Evolutionary conservation across 2,888 invertebrate species (phyloP).

Genomic region (Coelogynopora nodosa): DNA sequence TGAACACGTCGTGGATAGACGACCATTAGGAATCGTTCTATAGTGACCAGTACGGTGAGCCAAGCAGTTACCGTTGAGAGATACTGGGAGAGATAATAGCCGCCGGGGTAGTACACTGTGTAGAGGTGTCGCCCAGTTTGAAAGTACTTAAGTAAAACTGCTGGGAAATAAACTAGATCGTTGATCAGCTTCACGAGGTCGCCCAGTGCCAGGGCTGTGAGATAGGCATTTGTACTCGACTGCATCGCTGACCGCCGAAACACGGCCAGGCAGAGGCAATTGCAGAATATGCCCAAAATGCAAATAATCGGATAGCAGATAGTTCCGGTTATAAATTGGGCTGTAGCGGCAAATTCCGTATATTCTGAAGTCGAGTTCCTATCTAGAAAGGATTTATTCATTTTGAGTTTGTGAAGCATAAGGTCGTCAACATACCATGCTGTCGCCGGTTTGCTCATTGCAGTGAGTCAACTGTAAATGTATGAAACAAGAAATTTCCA

Average conservation of each 20-base stretch:
- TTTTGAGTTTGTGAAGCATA: not conserved
- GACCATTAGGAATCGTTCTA: conserved; percentile 56
- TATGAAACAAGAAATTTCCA: not conserved
- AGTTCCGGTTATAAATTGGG: not conserved
- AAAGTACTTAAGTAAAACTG: conserved; percentile 32
- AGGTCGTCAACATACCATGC: not conserved
- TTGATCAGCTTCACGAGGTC: conserved; percentile 41
- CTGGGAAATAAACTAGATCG: conserved; percentile 44
- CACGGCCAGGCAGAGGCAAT: conserved; percentile 36
- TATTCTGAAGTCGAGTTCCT: not conserved
- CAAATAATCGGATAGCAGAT: conserved; percentile 39
- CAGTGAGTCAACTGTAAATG: not conserved
- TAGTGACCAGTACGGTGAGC: conserved; percentile 57
- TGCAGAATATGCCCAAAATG: conserved; percentile 38
- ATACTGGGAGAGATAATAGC: conserved; percentile 57
- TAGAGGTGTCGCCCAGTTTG: conserved; percentile 16
- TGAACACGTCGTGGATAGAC: conserved; percentile 54
- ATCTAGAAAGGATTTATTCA: not conserved
- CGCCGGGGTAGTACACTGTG: conserved; percentile 52
- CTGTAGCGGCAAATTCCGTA: not conserved
- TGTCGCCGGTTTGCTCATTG: not conserved
- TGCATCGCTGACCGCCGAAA: conserved; percentile 30
- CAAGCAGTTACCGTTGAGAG: conserved; percentile 55
- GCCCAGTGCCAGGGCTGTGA: conserved; percentile 41
- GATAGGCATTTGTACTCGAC: conserved; percentile 42